These are phyloP conservation scores for Tinamus major DNA, from an alignment of 2,797 vertebrate genomes.

Conservation along the genomic window DNA sequence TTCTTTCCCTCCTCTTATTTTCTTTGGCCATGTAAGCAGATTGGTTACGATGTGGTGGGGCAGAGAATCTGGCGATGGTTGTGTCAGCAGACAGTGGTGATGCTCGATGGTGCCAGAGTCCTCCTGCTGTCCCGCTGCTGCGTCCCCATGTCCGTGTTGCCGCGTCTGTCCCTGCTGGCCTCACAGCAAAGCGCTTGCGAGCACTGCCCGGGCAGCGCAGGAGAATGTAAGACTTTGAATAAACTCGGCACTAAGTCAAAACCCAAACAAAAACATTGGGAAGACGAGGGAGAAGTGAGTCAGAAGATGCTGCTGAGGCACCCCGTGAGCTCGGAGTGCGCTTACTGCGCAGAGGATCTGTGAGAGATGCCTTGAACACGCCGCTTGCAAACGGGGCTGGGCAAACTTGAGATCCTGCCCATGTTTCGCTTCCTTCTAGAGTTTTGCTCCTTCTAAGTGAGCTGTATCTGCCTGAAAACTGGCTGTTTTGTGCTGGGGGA, in stretches of 20 bases:
- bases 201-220: rapidly evolving
- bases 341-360: neutral
- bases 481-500: neutral
- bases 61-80: neutral
- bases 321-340: too few relatives aligned
- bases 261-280: neutral
- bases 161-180: too few relatives aligned
- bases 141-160: too few relatives aligned
- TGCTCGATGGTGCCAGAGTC: too few relatives aligned
- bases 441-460: neutral
- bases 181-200: neutral
- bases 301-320: neutral
- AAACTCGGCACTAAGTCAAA: slow-evolving; percentile 34
- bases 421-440: neutral
- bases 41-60: neutral
- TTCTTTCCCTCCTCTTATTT: neutral
- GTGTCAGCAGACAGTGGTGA: neutral
- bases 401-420: neutral
- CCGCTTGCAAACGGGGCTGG: neutral
- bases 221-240: slow-evolving; percentile 41
- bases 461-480: neutral
- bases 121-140: neutral
- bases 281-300: neutral
- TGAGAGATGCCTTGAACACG: neutral
- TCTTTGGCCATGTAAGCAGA: neutral